These are phyloP conservation scores for Pteria penguin DNA, from an alignment of 2,888 invertebrate species.

Conservation along the genomic window DNA sequence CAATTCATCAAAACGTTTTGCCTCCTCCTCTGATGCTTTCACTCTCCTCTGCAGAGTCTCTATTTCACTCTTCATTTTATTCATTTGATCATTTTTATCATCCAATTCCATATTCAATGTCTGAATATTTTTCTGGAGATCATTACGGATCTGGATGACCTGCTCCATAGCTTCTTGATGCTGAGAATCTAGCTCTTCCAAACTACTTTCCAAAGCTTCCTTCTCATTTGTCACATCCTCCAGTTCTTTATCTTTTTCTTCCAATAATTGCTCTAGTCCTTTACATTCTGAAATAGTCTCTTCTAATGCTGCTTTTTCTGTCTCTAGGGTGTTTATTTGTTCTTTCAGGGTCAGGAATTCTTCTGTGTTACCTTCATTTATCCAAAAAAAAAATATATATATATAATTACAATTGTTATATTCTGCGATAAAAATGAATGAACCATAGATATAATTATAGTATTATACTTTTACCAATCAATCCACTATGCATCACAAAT, in stretches of 20 bases:
- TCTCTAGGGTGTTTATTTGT: too few species aligned
- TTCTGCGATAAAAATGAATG: too few species aligned
- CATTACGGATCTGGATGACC: conserved; percentile 62
- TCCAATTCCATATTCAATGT: conserved; percentile 33
- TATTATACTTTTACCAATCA: too few species aligned
- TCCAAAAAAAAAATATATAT: too few species aligned
- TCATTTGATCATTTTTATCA: conserved; percentile 42
- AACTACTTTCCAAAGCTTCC: conserved; percentile 82
- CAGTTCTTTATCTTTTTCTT: conserved; percentile 57
- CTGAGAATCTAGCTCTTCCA: conserved; percentile 88
- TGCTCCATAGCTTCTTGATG: conserved; percentile 84
- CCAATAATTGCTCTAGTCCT: background rate
- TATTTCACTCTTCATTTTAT: conserved; percentile 27
- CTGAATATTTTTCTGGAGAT: conserved; percentile 37
- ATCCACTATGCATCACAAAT: too few species aligned
- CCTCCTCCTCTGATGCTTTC: conserved; percentile 6
- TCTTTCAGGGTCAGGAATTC: too few species aligned
- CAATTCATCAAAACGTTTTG: conserved; percentile 18
- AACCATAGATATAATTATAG: too few species aligned
- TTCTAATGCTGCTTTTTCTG: conserved; percentile 2
- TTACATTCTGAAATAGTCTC: background rate
- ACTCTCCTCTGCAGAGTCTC: conserved; percentile 10
- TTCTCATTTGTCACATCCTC: conserved; percentile 59
- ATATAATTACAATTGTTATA: too few species aligned
- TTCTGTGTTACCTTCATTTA: too few species aligned